Conservation (phyloP, 2,113 vertebrate species). For the Oryzias celebensis region DNA sequence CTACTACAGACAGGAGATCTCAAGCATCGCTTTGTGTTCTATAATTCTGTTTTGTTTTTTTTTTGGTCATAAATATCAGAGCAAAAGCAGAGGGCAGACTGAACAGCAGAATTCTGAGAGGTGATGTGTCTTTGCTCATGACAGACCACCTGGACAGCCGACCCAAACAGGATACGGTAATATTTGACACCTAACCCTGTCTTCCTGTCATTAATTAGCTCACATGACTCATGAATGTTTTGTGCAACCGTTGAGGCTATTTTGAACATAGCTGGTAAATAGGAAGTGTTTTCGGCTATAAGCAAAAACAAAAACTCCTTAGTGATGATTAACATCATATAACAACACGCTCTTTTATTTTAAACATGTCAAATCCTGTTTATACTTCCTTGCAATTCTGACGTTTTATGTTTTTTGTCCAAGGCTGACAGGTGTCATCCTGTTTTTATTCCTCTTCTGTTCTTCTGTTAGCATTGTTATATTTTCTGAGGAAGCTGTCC, state of each 20-base stretch:
- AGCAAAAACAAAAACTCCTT: slow-evolving; percentile 53
- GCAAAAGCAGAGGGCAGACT: neutral
- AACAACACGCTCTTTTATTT: slow-evolving; percentile 56
- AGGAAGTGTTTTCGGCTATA: slow-evolving; percentile 59
- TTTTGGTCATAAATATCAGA: neutral
- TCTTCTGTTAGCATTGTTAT: slow-evolving; percentile 56
- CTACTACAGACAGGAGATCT: slow-evolving; percentile 31
- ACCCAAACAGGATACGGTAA: slow-evolving; percentile 66
- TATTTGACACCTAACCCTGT: slow-evolving; percentile 43
- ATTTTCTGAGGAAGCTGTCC: slow-evolving; percentile 49
- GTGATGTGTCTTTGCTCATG: slow-evolving; percentile 41
- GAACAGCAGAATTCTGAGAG: slow-evolving; percentile 20
- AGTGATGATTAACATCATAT: slow-evolving; percentile 59
- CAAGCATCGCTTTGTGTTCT: slow-evolving; percentile 4
- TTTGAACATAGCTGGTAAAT: slow-evolving; percentile 24
- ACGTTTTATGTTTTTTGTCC: slow-evolving; percentile 40
- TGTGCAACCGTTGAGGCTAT: slow-evolving; percentile 45
- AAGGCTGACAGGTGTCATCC: slow-evolving; percentile 77
- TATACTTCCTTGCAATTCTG: slow-evolving; percentile 28
- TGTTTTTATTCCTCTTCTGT: slow-evolving; percentile 65
- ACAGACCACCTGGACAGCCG: slow-evolving; percentile 66
- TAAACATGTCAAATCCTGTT: slow-evolving; percentile 71
- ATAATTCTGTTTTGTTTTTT: neutral
- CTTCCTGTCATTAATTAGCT: slow-evolving; percentile 71
- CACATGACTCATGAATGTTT: slow-evolving; percentile 32